Base-by-base conservation (phyloP, 2,113 vertebrate genomes). In the Anoplopoma fimbria region DNA sequence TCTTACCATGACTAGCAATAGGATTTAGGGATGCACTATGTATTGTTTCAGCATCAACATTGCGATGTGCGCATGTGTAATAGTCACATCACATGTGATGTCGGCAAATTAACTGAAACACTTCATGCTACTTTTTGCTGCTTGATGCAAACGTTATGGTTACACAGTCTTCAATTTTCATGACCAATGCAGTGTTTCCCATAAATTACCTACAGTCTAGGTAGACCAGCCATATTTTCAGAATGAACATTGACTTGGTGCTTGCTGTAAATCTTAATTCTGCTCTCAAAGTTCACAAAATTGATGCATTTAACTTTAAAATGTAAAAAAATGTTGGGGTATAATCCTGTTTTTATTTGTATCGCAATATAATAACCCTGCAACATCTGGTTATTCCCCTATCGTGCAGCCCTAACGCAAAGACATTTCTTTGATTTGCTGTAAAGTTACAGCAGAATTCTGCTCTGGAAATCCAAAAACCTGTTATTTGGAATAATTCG, bases 391-490 rank as follows among this genome's bases (percentile, higher is more conserved):
- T 15, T 29, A 6, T 15, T 58, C 25, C 13, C 27, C 27, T 58
- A 58, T 29, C 9, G 51, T n/a, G 5, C 51, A 55, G 23, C 51
- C 23, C 51, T n/a, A 55, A 55, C 23, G 25, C 23, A 9, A 31
- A 63, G 51, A 31, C 21, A 29, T 4, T n/a, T 7, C 36, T 9
- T 6, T 79, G 36, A 53, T 77, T 61, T 53, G 49, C 29, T 29
- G 17, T 4, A 4, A 49, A 63, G 25, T 31, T 33, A 55, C 45
- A 25, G 19, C 17, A 36, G 55, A 36, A 60, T 38, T 25, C 70
- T 45, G 7, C 38, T 45, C 8, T 49, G 10, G 9, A 72, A 55
- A 83, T 63, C 17, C 49, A 75, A 64, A 36, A 75, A 36, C 4
- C 9, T 23, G n/a, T n/a, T n/a, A n/a, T n/a, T n/a, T n/a, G n/a